Evolutionary conservation across 2,113 vertebrate species (phyloP).

Genomic region (Pelusios castaneus): DNA sequence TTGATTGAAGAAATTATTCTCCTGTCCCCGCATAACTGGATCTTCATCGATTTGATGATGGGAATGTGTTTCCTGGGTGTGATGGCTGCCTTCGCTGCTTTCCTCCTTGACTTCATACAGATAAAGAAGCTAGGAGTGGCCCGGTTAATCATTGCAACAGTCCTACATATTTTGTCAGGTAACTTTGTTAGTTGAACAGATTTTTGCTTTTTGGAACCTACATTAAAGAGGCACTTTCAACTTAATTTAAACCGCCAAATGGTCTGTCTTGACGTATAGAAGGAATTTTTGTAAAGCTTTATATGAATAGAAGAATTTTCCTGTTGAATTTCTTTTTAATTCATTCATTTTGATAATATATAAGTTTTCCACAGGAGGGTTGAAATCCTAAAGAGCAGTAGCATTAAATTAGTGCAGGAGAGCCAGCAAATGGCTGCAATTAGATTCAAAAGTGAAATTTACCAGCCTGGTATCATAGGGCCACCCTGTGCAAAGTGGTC

Average conservation of each 20-base stretch:
- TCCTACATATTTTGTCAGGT: conserved; percentile 60
- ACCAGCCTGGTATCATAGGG: neutral
- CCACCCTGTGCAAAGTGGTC: neutral
- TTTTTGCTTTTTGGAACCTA: neutral
- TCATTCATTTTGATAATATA: fast-evolving
- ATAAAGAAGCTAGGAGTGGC: neutral
- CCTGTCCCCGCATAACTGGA: conserved; percentile 7
- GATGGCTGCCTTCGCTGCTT: conserved; percentile 43
- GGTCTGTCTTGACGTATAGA: neutral
- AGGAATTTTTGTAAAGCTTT: neutral
- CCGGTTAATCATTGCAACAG: neutral
- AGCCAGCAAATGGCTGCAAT: neutral
- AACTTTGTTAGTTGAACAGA: neutral
- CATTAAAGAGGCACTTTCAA: neutral
- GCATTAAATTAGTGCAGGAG: neutral
- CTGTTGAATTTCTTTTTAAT: neutral
- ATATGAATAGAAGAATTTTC: neutral
- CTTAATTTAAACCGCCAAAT: neutral
- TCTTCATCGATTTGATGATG: conserved; percentile 7
- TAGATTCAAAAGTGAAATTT: neutral
- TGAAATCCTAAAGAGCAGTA: neutral
- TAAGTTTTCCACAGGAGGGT: neutral
- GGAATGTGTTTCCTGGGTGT: conserved; percentile 50
- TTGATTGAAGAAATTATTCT: neutral
- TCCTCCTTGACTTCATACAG: conserved; percentile 64